Conservation (phyloP, 2,888 invertebrate genomes). For the Heteropelma amictum region DNA sequence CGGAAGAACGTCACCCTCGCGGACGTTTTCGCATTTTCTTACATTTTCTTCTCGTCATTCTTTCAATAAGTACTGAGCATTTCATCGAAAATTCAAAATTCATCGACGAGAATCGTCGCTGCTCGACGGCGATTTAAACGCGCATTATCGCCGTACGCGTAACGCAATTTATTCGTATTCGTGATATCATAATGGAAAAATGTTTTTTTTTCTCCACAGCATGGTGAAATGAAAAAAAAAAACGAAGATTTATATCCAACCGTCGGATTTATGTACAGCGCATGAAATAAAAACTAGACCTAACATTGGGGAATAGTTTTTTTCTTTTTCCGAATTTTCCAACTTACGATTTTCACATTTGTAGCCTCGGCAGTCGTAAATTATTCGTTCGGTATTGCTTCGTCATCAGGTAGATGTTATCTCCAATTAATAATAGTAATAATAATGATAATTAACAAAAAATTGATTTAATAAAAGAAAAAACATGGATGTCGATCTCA, state of each 20-base stretch:
- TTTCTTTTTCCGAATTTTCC: conserved; percentile 39
- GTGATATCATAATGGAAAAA: conserved; percentile 60
- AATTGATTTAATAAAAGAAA: neutral
- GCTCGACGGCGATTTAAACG: too few species aligned
- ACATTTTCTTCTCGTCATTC: neutral
- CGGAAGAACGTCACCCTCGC: conserved; percentile 5
- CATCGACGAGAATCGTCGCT: too few species aligned
- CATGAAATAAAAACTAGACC: conserved; percentile 70
- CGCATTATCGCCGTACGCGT: too few species aligned
- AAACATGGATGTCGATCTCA: conserved; percentile 51
- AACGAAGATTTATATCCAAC: conserved; percentile 71
- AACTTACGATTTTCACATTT: conserved; percentile 29
- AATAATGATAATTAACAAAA: conserved; percentile 27
- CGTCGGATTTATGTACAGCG: conserved; percentile 71
- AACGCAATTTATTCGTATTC: conserved; percentile 64
- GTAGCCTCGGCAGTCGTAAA: conserved; percentile 62
- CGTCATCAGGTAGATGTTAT: conserved; percentile 74
- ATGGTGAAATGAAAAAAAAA: conserved; percentile 69
- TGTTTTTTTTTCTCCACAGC: conserved; percentile 69
- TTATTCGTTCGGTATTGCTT: conserved; percentile 74
- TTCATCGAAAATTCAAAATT: neutral
- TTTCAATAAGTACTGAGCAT: conserved; percentile 1
- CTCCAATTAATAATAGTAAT: conserved; percentile 67
- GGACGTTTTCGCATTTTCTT: neutral
- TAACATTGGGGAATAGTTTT: conserved; percentile 65